Conservation (phyloP, 2,888 invertebrate species). For the Ophioninae sp. region DNA sequence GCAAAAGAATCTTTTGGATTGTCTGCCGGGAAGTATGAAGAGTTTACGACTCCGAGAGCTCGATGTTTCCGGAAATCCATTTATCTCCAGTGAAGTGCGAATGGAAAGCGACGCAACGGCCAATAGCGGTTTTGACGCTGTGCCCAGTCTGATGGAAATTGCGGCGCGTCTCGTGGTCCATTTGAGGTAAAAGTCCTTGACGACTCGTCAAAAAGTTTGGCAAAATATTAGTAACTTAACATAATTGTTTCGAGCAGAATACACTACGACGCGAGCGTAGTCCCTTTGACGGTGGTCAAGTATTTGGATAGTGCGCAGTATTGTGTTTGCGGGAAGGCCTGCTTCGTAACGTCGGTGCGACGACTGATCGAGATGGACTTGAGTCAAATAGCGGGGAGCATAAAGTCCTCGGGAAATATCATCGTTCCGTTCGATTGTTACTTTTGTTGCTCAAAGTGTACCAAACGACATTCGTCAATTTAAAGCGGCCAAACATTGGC, state of each 20-base stretch:
- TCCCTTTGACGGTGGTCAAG: constrained; percentile 84
- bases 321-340: constrained; percentile 85
- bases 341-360: constrained; percentile 71
- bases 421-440: constrained; percentile 84
- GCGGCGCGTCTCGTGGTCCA: constrained; percentile 83
- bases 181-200: constrained; percentile 72
- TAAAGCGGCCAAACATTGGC: background rate
- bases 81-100: constrained; percentile 70
- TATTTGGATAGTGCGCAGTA: constrained; percentile 85
- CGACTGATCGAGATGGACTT: constrained; percentile 64
- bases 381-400: constrained; percentile 66
- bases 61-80: constrained; percentile 84
- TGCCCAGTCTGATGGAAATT: constrained; percentile 83
- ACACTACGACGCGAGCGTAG: constrained; percentile 83
- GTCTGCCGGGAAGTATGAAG: constrained; percentile 85
- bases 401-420: constrained; percentile 73
- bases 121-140: constrained; percentile 73
- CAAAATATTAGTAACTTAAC: background rate
- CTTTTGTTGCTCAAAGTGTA: constrained; percentile 84
- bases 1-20: constrained; percentile 82
- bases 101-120: background rate
- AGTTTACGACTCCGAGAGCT: constrained; percentile 83
- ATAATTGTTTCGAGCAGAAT: constrained; percentile 74
- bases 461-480: constrained; percentile 59
- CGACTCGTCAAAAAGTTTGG: background rate